A percentile compares a stretch with the other conserved stretches of the same genome.
Conservation (phyloP, 2,888 invertebrate genomes). For the Masnerella sp. region DNA sequence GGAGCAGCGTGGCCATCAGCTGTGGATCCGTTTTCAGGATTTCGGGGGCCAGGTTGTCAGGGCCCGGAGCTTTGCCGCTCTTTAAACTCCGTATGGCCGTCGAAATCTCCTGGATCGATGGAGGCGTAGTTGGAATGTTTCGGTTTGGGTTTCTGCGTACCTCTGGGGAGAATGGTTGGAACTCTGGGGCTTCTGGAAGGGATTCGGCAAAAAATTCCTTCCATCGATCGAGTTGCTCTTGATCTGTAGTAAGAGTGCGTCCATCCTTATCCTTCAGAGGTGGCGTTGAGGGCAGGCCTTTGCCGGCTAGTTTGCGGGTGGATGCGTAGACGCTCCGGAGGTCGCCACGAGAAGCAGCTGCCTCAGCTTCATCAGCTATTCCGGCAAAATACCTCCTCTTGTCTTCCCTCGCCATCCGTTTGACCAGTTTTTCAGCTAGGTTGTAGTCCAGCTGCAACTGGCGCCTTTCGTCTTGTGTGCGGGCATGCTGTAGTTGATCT, state of each 20-base stretch:
- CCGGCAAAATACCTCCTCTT: constrained; percentile 1
- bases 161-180: neutral
- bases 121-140: constrained; percentile 1
- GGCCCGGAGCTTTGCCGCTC: constrained; percentile 10
- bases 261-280: constrained; percentile 7
- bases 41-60: constrained; percentile 13
- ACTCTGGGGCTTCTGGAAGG: neutral
- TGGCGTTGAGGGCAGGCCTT: constrained; percentile 1
- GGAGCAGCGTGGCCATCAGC: neutral
- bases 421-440: constrained; percentile 18
- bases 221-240: constrained; percentile 5
- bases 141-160: neutral
- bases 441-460: constrained; percentile 13
- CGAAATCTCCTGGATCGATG: constrained; percentile 8
- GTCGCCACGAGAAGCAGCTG: constrained; percentile 13
- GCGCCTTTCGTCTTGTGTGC: neutral
- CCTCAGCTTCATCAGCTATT: constrained; percentile 7
- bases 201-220: neutral
- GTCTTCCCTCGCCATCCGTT: constrained; percentile 23
- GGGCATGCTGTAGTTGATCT: neutral
- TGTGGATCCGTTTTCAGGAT: neutral
- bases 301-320: constrained; percentile 8
- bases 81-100: constrained; percentile 8
- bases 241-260: neutral
- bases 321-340: constrained; percentile 20